Percentiles rank a stretch among this genome's conserved stretches.
Evolutionary conservation across 2,797 vertebrate species (phyloP).

Genomic region (Emydoidea blandingii): DNA sequence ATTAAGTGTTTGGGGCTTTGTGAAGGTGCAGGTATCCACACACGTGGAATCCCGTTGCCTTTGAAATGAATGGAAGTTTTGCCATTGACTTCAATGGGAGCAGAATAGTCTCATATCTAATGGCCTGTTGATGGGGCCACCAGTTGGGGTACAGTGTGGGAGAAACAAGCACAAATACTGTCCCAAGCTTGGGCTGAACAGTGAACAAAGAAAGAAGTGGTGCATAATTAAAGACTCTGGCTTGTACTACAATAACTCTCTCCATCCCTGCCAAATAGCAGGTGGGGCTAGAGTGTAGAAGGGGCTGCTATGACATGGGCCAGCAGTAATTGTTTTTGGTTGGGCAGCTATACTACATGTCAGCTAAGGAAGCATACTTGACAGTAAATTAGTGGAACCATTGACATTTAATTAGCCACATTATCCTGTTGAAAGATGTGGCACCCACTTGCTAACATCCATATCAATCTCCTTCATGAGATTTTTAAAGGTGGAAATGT

Average conservation of each 20-base stretch:
- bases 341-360: neutral
- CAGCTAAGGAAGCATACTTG: neutral
- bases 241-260: neutral
- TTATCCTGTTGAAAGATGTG: neutral
- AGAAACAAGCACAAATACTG: neutral
- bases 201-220: neutral
- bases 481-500: neutral
- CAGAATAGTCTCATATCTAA: neutral
- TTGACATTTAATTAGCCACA: neutral
- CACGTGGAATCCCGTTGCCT: neutral
- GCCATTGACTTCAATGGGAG: neutral
- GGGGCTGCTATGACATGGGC: neutral
- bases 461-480: neutral
- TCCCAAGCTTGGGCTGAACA: neutral
- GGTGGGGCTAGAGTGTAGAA: neutral
- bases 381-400: neutral
- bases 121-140: neutral
- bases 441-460: neutral
- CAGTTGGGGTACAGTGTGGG: neutral
- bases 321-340: neutral
- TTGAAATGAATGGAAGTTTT: neutral
- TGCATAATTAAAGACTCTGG: neutral
- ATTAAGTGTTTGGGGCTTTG: neutral
- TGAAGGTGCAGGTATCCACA: neutral
- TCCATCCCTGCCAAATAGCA: neutral